Conservation (phyloP, 2,797 vertebrate genomes). For the Ibycter americanus region DNA sequence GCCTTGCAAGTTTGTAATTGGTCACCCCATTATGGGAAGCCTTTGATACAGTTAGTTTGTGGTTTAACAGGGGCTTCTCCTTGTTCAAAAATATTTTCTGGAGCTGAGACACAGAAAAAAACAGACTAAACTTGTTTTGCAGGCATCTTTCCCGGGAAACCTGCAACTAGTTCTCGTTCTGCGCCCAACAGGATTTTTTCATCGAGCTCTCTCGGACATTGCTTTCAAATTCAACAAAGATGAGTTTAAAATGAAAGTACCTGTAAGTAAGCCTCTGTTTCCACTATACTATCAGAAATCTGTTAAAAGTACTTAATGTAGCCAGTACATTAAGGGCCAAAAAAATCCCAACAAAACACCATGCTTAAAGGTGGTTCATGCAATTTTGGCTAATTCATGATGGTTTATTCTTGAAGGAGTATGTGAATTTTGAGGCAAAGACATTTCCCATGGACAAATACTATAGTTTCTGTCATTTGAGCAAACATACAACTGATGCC, state of each 20-base stretch:
- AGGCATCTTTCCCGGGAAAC: conserved; percentile 97
- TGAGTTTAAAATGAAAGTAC: conserved; percentile 99
- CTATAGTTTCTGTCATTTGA: background rate
- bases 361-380: background rate
- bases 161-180: conserved; percentile 94
- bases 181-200: conserved; percentile 89
- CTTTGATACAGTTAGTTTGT: background rate
- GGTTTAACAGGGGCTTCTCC: background rate
- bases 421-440: background rate
- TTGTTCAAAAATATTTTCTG: background rate
- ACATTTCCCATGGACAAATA: background rate
- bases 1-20: background rate
- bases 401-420: background rate
- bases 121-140: conserved; percentile 7
- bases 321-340: background rate
- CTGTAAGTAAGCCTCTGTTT: conserved; percentile 80
- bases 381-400: background rate
- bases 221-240: conserved; percentile 94
- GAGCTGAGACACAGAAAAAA: background rate
- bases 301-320: background rate
- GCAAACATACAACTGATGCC: background rate
- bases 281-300: background rate
- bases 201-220: conserved; percentile 90
- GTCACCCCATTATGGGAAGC: background rate
- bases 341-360: background rate